phyloP scores from a whole-genome alignment of 2,113 vertebrate genomes.

The Rhagologus leucostigma region DNA sequence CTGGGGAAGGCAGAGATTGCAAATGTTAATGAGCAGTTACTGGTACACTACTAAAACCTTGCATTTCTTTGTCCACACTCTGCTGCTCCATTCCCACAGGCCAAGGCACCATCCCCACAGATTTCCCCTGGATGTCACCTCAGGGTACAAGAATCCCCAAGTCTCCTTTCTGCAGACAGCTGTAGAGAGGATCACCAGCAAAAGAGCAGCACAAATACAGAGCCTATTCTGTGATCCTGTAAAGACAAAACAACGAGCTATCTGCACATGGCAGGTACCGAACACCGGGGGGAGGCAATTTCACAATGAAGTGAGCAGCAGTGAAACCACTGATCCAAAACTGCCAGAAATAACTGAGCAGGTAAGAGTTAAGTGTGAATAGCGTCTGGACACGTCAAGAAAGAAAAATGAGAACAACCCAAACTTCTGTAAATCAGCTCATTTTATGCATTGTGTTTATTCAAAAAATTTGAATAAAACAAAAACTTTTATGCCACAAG shows the following conservation, averaged over 20 bases:
- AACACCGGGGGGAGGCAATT: fast-evolving
- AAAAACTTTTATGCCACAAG: slow-evolving; percentile 78
- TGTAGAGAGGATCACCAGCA: neutral
- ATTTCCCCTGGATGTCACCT: neutral
- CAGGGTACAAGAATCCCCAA: neutral
- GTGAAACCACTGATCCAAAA: neutral
- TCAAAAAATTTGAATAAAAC: slow-evolving; percentile 33
- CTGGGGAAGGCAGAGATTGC: neutral
- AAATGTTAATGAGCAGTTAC: neutral
- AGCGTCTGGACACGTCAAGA: neutral
- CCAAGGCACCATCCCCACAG: neutral
- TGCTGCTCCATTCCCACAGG: neutral
- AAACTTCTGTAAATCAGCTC: neutral
- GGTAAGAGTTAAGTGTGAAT: neutral
- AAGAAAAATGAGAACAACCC: neutral
- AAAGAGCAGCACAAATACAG: neutral
- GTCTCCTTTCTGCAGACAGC: neutral
- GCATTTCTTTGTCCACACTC: neutral
- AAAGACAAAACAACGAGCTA: neutral
- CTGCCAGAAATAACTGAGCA: neutral
- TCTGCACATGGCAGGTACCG: neutral
- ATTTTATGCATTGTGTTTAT: slow-evolving; percentile 38
- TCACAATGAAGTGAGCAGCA: neutral
- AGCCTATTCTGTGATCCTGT: neutral
- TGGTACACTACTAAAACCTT: too few species aligned